Percentiles rank a stretch among this genome's conserved stretches.
These are phyloP conservation scores for Jaculus jaculus DNA, from an alignment of 2,113 vertebrate species.

Conservation along the genomic window DNA sequence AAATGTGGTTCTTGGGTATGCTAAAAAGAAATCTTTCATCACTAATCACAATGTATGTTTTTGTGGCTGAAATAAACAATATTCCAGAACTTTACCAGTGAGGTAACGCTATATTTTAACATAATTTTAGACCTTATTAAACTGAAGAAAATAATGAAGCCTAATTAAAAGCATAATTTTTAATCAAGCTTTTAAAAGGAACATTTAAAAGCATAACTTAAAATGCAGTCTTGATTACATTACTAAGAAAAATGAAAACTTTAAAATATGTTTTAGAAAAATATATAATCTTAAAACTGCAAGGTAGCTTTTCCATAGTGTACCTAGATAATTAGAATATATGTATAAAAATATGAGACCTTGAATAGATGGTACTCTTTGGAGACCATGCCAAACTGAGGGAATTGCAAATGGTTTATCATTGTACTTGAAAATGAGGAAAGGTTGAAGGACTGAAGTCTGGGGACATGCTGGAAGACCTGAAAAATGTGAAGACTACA, in stretches of 20 bases:
- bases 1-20: neutral
- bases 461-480: slow-evolving; percentile 74
- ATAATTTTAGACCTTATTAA: slow-evolving; percentile 61
- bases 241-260: slow-evolving; percentile 56
- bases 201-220: slow-evolving; percentile 67
- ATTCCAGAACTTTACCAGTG: slow-evolving; percentile 40
- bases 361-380: slow-evolving; percentile 34
- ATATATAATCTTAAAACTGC: slow-evolving; percentile 1
- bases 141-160: slow-evolving; percentile 73
- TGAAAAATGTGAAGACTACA: slow-evolving; percentile 69
- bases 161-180: slow-evolving; percentile 70
- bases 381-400: slow-evolving; percentile 67
- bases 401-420: slow-evolving; percentile 75
- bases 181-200: slow-evolving; percentile 60
- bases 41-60: neutral
- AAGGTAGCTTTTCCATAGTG: slow-evolving; percentile 65
- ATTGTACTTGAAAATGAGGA: slow-evolving; percentile 74
- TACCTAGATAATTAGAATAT: slow-evolving; percentile 58
- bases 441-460: slow-evolving; percentile 79
- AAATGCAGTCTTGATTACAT: slow-evolving; percentile 69
- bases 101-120: slow-evolving; percentile 42
- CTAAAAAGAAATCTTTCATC: neutral
- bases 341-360: slow-evolving; percentile 32
- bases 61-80: neutral
- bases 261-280: slow-evolving; percentile 63